A percentile compares a stretch with the other conserved stretches of the same genome.
These are phyloP conservation scores for Myoxocephalus aenaeus DNA, from an alignment of 2,797 vertebrate genomes.

Conservation along the genomic window DNA sequence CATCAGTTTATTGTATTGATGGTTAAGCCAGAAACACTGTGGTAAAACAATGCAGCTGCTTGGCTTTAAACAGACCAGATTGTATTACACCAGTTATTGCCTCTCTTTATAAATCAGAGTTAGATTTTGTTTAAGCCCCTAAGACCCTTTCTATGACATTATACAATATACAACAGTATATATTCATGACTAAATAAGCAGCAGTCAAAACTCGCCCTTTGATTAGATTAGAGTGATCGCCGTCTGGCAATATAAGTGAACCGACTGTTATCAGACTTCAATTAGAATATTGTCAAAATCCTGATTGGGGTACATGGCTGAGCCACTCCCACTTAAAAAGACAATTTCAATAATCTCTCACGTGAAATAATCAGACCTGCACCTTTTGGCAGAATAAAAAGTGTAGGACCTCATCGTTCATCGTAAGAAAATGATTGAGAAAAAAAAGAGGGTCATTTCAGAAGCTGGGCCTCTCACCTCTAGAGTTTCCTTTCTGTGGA, in stretches of 20 bases:
- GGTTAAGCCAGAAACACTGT: conserved; percentile 1
- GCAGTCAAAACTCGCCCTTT: neutral
- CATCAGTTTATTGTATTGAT: neutral
- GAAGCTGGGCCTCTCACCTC: neutral
- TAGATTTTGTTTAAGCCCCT: neutral
- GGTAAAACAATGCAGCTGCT: neutral
- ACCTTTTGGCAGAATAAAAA: neutral
- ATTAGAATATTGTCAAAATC: neutral
- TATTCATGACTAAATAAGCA: neutral
- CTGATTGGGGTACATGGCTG: neutral
- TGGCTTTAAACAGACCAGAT: neutral
- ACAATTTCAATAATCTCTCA: neutral
- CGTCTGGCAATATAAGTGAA: neutral
- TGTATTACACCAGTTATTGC: neutral
- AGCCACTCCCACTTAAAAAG: neutral
- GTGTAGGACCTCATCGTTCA: neutral
- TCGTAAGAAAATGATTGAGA: neutral
- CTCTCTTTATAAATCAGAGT: neutral
- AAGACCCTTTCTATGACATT: neutral
- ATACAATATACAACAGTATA: neutral
- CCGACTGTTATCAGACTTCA: neutral
- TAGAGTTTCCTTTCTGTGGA: neutral
- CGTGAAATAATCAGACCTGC: neutral
- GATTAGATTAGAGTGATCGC: neutral
- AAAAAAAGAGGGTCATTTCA: neutral